phyloP scores from a whole-genome alignment of 2,888 invertebrate species.

The Tipula vernalis region DNA sequence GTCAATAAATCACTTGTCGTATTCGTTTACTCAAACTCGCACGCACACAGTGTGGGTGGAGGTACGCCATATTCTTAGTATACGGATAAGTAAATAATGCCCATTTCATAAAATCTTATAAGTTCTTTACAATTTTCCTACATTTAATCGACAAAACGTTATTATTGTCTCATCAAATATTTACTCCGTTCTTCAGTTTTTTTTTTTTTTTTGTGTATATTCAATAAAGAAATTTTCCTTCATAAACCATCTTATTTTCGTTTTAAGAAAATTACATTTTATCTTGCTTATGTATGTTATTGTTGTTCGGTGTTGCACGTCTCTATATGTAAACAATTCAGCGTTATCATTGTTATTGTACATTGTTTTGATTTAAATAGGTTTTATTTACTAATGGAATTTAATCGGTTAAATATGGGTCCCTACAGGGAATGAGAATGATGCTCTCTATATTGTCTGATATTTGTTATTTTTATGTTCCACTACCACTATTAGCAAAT shows the following conservation, averaged over 20 bases:
- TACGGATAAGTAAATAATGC: no score
- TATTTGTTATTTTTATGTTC: no score
- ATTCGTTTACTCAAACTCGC: neutral
- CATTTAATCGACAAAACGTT: neutral
- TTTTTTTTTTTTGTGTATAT: neutral
- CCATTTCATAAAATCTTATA: neutral
- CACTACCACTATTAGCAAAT: no score
- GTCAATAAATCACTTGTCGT: neutral
- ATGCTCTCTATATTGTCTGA: neutral
- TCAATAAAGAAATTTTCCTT: neutral
- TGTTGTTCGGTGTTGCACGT: neutral
- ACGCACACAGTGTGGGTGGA: no score
- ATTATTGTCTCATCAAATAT: neutral
- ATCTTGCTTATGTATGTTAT: neutral
- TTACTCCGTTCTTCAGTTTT: neutral
- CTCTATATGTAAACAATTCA: neutral
- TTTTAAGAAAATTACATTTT: neutral
- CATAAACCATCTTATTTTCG: neutral
- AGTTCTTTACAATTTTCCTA: neutral
- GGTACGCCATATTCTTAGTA: no score
- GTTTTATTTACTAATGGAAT: neutral
- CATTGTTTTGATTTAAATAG: neutral
- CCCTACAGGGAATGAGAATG: neutral
- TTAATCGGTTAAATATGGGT: neutral
- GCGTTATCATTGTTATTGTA: neutral